These are phyloP conservation scores for Metacarcinus magister DNA, from an alignment of 2,888 invertebrate species.

Conservation along the genomic window DNA sequence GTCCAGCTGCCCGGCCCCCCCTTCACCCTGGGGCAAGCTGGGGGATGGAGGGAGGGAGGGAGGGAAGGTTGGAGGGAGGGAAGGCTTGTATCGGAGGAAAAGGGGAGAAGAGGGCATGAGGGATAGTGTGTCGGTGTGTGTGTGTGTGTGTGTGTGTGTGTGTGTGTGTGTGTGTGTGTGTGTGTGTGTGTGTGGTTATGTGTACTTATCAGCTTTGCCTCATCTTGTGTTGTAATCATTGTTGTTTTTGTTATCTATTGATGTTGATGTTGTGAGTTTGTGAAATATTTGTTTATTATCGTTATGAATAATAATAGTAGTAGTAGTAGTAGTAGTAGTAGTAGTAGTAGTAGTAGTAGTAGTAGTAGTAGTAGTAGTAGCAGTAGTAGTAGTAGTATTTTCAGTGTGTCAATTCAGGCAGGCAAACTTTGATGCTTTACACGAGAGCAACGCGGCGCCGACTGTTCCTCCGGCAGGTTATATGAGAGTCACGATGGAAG, in stretches of 20 bases:
- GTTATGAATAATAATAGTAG: neutral
- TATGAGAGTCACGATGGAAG: neutral
- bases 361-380: neutral
- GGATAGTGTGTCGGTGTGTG: conserved; percentile 21
- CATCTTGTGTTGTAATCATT: neutral
- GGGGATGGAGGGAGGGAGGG: neutral
- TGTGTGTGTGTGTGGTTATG: conserved; percentile 33
- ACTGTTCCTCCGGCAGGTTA: neutral
- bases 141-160: conserved; percentile 41
- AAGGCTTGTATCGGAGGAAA: conserved; percentile 47
- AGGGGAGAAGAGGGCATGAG: neutral
- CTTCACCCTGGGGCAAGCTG: neutral
- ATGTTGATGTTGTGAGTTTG: neutral
- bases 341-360: neutral
- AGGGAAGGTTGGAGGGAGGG: neutral
- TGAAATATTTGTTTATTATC: neutral
- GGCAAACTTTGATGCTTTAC: neutral
- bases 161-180: conserved; percentile 46
- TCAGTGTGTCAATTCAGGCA: neutral
- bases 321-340: neutral
- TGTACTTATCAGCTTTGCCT: neutral
- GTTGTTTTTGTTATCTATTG: neutral
- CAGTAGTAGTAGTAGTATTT: neutral
- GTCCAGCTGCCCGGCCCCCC: conserved; percentile 34
- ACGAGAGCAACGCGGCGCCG: neutral